These are phyloP conservation scores for Phymanthus crucifer DNA, from an alignment of 92 coral and sea anemone species.

Conservation along the genomic window DNA sequence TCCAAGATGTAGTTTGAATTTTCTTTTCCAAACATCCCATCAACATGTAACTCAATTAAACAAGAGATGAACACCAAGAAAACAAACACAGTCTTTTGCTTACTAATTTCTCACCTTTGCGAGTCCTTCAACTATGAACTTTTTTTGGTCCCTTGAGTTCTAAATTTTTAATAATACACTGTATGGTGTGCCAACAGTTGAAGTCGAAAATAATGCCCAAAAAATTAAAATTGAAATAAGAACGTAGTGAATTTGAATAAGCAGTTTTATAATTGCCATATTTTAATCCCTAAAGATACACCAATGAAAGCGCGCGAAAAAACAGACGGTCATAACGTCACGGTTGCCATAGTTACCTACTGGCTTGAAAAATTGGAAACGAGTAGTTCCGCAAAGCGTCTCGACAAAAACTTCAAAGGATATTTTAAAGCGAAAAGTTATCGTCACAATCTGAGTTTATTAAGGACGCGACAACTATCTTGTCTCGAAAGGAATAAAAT, in stretches of 20 bases:
- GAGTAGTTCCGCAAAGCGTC: neutral
- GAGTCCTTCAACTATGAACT: neutral
- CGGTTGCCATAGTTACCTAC: neutral
- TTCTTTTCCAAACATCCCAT: slow-evolving; percentile 1
- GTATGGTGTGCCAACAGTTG: neutral
- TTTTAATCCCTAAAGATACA: slow-evolving; percentile 8
- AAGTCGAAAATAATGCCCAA: slow-evolving; percentile 14
- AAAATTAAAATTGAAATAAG: slow-evolving; percentile 1
- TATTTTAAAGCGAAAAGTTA: neutral
- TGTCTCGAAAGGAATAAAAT: neutral
- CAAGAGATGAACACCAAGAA: neutral
- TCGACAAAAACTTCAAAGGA: neutral
- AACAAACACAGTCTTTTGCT: neutral
- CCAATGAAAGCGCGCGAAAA: slow-evolving; percentile 26
- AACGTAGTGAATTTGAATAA: slow-evolving; percentile 13
- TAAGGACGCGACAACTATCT: neutral
- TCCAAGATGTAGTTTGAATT: neutral
- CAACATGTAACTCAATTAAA: neutral
- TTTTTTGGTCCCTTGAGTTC: neutral
- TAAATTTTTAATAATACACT: neutral
- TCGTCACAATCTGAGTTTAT: neutral
- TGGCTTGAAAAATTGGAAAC: neutral
- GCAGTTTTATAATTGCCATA: slow-evolving; percentile 12
- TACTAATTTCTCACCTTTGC: neutral
- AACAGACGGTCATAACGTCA: slow-evolving; percentile 17